Conservation (phyloP, 2,797 vertebrate genomes). For the Loris lydekkerianus region DNA sequence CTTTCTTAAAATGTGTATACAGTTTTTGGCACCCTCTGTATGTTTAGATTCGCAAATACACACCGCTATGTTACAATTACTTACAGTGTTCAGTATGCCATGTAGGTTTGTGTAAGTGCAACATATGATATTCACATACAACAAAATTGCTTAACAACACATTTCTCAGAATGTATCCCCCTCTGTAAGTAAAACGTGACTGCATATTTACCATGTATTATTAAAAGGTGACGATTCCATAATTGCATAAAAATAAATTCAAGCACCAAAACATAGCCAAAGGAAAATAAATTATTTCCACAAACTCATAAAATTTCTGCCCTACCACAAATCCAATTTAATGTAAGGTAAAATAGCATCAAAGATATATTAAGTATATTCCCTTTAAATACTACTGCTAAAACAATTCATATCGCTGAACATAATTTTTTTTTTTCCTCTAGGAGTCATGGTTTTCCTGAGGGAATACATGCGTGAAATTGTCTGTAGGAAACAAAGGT, state of each 20-base stretch:
- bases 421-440: background rate
- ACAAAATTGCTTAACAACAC: background rate
- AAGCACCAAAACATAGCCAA: background rate
- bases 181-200: background rate
- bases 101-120: background rate
- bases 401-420: slow-evolving; percentile 31
- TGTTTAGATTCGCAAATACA: background rate
- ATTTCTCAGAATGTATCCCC: background rate
- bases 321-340: slow-evolving; percentile 48
- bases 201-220: background rate
- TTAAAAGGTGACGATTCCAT: background rate
- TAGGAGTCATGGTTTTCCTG: slow-evolving; percentile 23
- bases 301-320: background rate
- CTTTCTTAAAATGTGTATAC: too few relatives aligned
- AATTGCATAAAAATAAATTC: background rate
- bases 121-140: background rate
- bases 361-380: background rate
- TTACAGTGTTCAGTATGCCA: too few relatives aligned
- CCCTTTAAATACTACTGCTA: slow-evolving; percentile 57
- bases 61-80: background rate
- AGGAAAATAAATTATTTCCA: slow-evolving; percentile 28
- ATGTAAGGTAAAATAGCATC: slow-evolving; percentile 28
- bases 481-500: slow-evolving; percentile 15
- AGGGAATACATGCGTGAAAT: slow-evolving; percentile 25
- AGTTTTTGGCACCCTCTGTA: too few relatives aligned